Conservation (phyloP, 1,140 invertebrate species). For the Neodiprion fabricii region DNA sequence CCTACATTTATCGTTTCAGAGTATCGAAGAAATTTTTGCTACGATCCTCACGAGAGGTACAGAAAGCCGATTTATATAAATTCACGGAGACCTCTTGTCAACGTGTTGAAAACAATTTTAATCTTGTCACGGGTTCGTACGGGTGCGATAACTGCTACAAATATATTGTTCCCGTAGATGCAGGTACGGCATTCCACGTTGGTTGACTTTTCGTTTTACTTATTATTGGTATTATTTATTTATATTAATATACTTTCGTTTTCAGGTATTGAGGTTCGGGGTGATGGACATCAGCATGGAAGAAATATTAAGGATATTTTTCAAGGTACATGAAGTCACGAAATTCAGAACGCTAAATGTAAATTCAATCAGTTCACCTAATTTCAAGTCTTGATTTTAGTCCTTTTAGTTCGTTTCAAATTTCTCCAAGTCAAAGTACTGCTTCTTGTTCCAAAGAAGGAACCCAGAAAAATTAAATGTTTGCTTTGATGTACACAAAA, state of each 20-base stretch:
- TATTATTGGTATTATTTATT: background rate
- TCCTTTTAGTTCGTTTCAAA: background rate
- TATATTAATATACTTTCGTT: background rate
- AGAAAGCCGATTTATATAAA: background rate
- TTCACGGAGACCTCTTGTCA: background rate
- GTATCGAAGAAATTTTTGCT: background rate
- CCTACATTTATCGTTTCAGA: background rate
- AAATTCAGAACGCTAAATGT: background rate
- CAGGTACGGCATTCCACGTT: background rate
- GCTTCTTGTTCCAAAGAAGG: background rate
- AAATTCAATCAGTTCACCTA: background rate
- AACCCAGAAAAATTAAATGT: background rate
- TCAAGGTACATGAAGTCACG: background rate
- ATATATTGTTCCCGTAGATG: background rate
- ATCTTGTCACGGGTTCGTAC: background rate
- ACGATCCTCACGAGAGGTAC: background rate
- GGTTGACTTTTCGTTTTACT: background rate
- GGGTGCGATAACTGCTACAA: background rate
- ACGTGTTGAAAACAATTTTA: background rate
- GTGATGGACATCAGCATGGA: background rate
- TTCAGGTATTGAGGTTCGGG: background rate
- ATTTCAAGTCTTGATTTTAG: background rate
- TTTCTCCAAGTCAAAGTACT: background rate
- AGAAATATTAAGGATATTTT: slow-evolving; percentile 1
- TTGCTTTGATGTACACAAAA: background rate